phyloP scores from a whole-genome alignment of 2,797 vertebrate species.

The Botia kubotai region DNA sequence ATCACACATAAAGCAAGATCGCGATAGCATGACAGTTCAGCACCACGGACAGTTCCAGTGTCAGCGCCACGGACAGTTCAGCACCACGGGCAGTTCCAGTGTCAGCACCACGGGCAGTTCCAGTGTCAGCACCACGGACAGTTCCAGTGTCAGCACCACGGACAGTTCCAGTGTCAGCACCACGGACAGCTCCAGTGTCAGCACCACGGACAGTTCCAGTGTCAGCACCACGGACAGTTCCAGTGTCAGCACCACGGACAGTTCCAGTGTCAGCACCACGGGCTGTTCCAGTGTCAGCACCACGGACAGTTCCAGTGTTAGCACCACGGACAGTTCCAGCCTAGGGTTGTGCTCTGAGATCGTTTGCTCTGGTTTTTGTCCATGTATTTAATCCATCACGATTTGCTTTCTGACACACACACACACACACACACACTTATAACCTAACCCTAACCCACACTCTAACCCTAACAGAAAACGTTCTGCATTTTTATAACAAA shows the following conservation, averaged over 20 bases:
- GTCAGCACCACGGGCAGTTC: slow-evolving; percentile 51
- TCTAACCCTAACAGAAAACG: no score
- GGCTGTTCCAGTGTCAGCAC: slow-evolving; percentile 50
- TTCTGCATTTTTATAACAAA: no score
- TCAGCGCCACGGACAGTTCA: no score
- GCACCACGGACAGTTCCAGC: slow-evolving; percentile 56
- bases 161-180: slow-evolving; percentile 59
- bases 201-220: slow-evolving; percentile 57
- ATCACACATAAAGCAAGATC: slow-evolving; percentile 14
- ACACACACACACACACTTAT: slow-evolving; percentile 4
- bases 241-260: not conserved
- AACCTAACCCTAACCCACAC: no score
- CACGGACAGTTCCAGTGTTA: slow-evolving; percentile 47
- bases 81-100: no score
- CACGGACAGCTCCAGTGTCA: slow-evolving; percentile 48
- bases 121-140: slow-evolving; percentile 53
- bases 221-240: slow-evolving; percentile 61
- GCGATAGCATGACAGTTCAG: slow-evolving; percentile 54
- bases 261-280: slow-evolving; percentile 51
- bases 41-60: slow-evolving; percentile 53
- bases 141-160: slow-evolving; percentile 54
- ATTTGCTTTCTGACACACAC: slow-evolving; percentile 38
- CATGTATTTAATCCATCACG: slow-evolving; percentile 49
- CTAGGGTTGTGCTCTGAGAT: not conserved
- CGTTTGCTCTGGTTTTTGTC: slow-evolving; percentile 44